Conservation (phyloP, 1,140 invertebrate genomes). For the Vanessa atalanta region DNA sequence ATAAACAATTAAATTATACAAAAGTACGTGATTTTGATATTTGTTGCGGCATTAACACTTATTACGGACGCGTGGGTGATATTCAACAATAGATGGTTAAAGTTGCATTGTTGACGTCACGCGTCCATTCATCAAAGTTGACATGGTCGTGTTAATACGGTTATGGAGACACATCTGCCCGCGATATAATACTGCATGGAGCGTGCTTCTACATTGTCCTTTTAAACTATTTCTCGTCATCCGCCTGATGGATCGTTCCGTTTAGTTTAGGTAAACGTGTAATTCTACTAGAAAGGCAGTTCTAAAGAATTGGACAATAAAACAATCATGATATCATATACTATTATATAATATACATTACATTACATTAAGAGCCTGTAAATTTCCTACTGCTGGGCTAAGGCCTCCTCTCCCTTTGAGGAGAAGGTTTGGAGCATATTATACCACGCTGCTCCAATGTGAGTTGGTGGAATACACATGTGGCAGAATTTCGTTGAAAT, state of each 20-base stretch:
- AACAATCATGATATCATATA: too few species aligned
- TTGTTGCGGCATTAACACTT: conserved; percentile 42
- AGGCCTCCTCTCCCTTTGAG: too few species aligned
- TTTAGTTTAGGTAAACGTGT: not conserved
- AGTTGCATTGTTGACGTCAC: conserved; percentile 67
- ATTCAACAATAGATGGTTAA: conserved; percentile 43
- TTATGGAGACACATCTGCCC: conserved; percentile 49
- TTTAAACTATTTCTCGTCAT: not conserved
- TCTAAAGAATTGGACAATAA: too few species aligned
- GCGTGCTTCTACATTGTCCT: conserved; percentile 11
- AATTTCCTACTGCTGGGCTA: too few species aligned
- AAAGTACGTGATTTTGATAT: conserved; percentile 54
- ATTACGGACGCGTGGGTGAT: conserved; percentile 28
- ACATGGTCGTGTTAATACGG: conserved; percentile 50
- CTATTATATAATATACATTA: too few species aligned
- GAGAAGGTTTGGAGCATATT: too few species aligned
- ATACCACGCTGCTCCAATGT: too few species aligned
- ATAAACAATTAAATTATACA: not conserved
- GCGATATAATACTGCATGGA: conserved; percentile 13
- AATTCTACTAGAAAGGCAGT: too few species aligned
- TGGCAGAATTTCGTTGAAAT: too few species aligned
- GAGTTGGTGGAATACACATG: too few species aligned
- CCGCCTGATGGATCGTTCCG: not conserved
- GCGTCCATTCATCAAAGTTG: conserved; percentile 54
- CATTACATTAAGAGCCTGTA: too few species aligned